A percentile compares a stretch with the other conserved stretches of the same genome.
Conservation (phyloP, 2,797 vertebrate genomes). For the Enteromius thamalakanensis region DNA sequence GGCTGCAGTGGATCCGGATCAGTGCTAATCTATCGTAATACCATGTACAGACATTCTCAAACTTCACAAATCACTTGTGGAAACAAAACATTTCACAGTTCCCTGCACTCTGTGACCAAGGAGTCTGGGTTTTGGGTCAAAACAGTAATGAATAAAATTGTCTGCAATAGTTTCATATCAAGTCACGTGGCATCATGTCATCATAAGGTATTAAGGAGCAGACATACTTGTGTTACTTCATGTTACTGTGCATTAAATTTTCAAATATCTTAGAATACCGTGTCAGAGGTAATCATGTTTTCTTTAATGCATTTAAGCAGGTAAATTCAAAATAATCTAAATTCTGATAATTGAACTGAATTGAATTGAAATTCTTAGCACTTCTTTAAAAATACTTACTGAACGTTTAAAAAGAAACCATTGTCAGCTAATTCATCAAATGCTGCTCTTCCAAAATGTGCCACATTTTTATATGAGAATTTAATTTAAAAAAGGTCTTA, state of each 20-base stretch:
- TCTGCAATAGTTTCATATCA: not conserved
- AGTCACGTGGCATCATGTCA: not conserved
- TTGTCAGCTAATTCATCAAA: slow-evolving; percentile 35
- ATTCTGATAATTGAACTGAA: not conserved
- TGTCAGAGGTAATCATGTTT: slow-evolving; percentile 13
- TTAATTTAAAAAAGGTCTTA: slow-evolving; percentile 4
- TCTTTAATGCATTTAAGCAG: not conserved
- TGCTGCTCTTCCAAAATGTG: slow-evolving; percentile 61
- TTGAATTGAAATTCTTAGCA: not conserved
- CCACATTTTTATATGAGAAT: slow-evolving; percentile 54
- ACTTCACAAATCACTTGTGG: not conserved
- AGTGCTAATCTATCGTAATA: slow-evolving; percentile 86
- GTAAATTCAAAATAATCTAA: not conserved
- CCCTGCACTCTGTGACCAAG: not conserved
- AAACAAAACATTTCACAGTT: slow-evolving; percentile 8
- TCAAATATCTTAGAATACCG: not conserved
- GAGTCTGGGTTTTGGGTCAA: not conserved
- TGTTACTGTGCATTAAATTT: slow-evolving; percentile 20
- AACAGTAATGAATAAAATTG: not conserved
- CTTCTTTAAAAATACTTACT: slow-evolving; percentile 21
- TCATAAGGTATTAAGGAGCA: not conserved
- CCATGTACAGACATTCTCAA: slow-evolving; percentile 34
- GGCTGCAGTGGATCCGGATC: slow-evolving; percentile 95
- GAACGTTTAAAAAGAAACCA: not conserved
- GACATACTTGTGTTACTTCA: not conserved